Evolutionary conservation across 2,888 invertebrate genomes (phyloP).

Genomic region (Torymus texanus): DNA sequence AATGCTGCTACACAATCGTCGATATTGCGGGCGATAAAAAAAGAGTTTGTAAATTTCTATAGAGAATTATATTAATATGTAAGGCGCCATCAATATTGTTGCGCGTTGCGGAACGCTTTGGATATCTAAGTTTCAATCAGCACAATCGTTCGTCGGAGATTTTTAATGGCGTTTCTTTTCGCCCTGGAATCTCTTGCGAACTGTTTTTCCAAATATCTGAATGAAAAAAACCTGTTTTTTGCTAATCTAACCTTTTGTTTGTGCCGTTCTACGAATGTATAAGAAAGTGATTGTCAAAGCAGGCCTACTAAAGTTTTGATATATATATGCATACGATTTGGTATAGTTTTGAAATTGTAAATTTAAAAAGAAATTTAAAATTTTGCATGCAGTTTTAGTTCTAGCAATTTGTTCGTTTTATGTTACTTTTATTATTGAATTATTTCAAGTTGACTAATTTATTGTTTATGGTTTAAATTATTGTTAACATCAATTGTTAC

Average conservation of each 20-base stretch:
- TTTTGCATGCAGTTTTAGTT: no score
- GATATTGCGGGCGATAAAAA: slow-evolving; percentile 24
- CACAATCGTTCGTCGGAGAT: slow-evolving; percentile 46
- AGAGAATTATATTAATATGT: slow-evolving; percentile 35
- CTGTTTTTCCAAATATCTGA: slow-evolving; percentile 7
- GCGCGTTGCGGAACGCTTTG: slow-evolving; percentile 39
- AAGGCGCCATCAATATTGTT: slow-evolving; percentile 18
- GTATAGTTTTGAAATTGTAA: no score
- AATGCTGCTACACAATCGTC: slow-evolving; percentile 32
- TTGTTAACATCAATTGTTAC: no score
- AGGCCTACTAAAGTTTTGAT: slow-evolving; percentile 9
- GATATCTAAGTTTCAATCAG: slow-evolving; percentile 48
- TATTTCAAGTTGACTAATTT: no score
- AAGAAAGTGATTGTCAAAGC: background rate
- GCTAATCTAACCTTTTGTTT: slow-evolving; percentile 7
- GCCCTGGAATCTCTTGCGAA: slow-evolving; percentile 9
- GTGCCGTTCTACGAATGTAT: background rate
- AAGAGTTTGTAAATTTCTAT: slow-evolving; percentile 57
- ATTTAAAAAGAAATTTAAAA: no score
- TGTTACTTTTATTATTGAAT: no score
- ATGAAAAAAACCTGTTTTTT: background rate
- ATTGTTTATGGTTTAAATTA: no score
- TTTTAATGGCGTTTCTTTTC: slow-evolving; percentile 12
- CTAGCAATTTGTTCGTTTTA: no score
- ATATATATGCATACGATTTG: no score